phyloP scores from a whole-genome alignment of 2,797 vertebrate genomes.

The Notamacropus eugenii region DNA sequence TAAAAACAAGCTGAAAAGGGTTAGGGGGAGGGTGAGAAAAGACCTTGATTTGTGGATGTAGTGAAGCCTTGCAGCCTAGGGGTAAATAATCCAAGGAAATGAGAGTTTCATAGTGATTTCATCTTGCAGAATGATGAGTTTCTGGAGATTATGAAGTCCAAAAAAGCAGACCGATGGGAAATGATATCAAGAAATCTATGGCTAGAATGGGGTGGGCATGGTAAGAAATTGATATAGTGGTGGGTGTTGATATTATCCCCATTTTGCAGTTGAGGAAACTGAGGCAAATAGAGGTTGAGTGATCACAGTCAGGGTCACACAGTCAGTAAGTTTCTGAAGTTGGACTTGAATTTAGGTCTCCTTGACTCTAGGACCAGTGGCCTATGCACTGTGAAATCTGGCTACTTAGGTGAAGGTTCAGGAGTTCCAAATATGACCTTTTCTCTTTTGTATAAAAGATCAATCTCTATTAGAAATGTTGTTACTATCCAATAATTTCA shows the following conservation, averaged over 20 bases:
- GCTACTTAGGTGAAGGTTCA: neutral
- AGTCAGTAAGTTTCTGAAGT: neutral
- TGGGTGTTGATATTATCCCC: neutral
- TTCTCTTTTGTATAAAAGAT: neutral
- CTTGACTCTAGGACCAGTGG: neutral
- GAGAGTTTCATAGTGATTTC: neutral
- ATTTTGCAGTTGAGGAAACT: neutral
- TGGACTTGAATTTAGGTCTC: neutral
- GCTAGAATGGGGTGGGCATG: neutral
- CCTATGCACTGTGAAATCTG: neutral
- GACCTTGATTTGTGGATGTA: neutral
- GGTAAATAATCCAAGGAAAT: neutral
- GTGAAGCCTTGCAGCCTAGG: neutral
- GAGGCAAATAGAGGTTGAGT: neutral
- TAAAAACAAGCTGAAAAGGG: neutral
- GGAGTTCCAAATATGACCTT: neutral
- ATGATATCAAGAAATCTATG: neutral
- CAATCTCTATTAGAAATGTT: neutral
- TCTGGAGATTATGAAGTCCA: neutral
- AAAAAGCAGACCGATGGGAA: neutral
- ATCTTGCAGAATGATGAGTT: neutral
- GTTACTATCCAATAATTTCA: neutral
- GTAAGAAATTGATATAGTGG: neutral
- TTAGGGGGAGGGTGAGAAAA: neutral
- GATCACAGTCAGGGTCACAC: neutral